Conservation (phyloP, 2,797 vertebrate species). For the Xerus rutilus region DNA sequence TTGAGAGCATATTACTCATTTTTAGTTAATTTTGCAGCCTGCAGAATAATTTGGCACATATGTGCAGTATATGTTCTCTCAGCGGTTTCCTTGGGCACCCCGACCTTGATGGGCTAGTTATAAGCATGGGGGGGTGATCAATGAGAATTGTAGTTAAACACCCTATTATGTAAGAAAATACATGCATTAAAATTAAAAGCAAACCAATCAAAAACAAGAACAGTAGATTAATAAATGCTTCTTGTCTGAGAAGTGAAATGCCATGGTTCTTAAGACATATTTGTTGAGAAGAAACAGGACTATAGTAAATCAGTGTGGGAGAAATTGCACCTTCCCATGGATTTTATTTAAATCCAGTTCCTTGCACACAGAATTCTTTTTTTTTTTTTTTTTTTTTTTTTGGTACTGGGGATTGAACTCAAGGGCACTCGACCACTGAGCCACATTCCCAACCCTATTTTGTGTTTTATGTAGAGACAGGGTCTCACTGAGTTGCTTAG, state of each 20-base stretch:
- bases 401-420: too few relatives aligned
- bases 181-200: conserved; percentile 39
- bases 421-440: too few relatives aligned
- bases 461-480: too few relatives aligned
- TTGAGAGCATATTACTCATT: conserved; percentile 76
- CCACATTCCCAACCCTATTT: too few relatives aligned
- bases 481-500: too few relatives aligned
- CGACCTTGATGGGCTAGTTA: conserved; percentile 53
- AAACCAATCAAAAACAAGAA: not conserved
- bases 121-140: conserved; percentile 61
- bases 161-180: conserved; percentile 59
- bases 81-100: conserved; percentile 38
- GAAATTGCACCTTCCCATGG: not conserved
- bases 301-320: not conserved
- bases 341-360: not conserved
- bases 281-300: not conserved
- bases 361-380: not conserved
- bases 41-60: conserved; percentile 62
- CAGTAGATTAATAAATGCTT: conserved; percentile 25
- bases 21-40: conserved; percentile 78
- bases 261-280: not conserved
- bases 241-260: not conserved
- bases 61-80: conserved; percentile 45
- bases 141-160: conserved; percentile 56
- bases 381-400: too few relatives aligned